Evolutionary conservation across 2,888 invertebrate species (phyloP), one percentile per base, ranked within the genome.

Genomic region (Drosophila putrida): DNA sequence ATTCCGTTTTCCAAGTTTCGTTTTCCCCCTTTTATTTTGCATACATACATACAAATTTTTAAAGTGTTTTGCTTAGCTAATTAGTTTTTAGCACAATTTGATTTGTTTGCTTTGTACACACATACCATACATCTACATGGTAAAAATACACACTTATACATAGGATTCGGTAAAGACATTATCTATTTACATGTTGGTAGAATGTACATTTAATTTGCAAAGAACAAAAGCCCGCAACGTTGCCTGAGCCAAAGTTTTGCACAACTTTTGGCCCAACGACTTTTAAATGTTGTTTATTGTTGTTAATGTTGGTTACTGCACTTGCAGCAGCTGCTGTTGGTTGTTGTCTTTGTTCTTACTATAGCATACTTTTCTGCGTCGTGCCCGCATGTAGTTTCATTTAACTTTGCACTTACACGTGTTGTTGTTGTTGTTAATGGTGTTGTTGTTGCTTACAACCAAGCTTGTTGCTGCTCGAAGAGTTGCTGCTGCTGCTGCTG

Each of bases 201-300:
- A 82, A 88, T 87, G 77, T 83, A 74, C 75, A 85, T 84, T 87
- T 87, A 86, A 87, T 82, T 87, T 82, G 79, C 79, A 84, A 47
- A 79, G 58, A 64, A 54, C 61, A 75, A 69, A 44, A 65, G 78
- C 57, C 85, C 84, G 71, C 71, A 81, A 78, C 65, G 66, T 61
- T 74, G 51, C 43, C 66, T 20, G 43, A 49, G 33, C 43, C 27
- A 57, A 66, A 83, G 66, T 74, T 80, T 55, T 38, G 28, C 31
- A 20, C 50, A 79, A 88, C 80, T 82, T 80, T 80, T 71, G 80
- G 59, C 71, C 76, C 80, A 64, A 60, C 78, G 73, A 77, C 77
- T 88, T 88, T 88, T 82, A 85, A 85, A 79, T 88, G 88, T 86
- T 88, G 79, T 79, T 85, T 75, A 85, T 82, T 80, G 80, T 66